A percentile compares a stretch with the other conserved stretches of the same genome.
Evolutionary conservation across 2,888 invertebrate species (phyloP).

Genomic region (Phengaris arion): DNA sequence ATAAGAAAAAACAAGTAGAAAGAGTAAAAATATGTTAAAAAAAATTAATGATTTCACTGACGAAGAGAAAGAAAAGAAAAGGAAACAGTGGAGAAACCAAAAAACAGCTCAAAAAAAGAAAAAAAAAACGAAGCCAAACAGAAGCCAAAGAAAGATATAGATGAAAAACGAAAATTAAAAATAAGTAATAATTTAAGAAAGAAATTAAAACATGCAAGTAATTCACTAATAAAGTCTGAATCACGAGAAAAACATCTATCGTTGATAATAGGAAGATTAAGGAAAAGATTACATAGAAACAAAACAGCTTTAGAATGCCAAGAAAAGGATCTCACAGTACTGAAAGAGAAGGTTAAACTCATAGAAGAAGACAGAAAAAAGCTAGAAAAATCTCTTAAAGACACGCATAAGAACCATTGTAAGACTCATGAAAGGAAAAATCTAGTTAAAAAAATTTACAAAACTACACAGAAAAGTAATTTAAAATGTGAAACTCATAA

Average conservation of each 20-base stretch:
- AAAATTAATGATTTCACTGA: constrained; percentile 17
- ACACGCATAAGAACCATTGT: neutral
- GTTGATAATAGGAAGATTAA: neutral
- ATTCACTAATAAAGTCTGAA: constrained; percentile 15
- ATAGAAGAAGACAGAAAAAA: neutral
- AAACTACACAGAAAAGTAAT: neutral
- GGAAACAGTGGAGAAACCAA: constrained; percentile 10
- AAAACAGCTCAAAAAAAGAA: constrained; percentile 15
- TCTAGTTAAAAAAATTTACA: neutral
- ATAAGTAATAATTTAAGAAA: neutral
- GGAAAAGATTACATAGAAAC: constrained; percentile 1
- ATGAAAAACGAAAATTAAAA: neutral
- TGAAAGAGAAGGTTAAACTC: neutral
- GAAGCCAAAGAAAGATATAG: neutral
- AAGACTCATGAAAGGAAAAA: constrained; percentile 1
- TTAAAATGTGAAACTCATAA: neutral
- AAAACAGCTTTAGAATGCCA: constrained; percentile 1
- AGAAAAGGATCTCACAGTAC: constrained; percentile 5
- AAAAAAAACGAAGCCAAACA: neutral
- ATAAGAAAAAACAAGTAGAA: constrained; percentile 20
- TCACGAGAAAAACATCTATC: neutral
- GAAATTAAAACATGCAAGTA: neutral
- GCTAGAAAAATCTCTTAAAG: neutral
- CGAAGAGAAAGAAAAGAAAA: constrained; percentile 8
- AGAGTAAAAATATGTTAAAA: constrained; percentile 1